Evolutionary conservation across 1,140 invertebrate species (phyloP).

Genomic region (Onthophagus taurus): DNA sequence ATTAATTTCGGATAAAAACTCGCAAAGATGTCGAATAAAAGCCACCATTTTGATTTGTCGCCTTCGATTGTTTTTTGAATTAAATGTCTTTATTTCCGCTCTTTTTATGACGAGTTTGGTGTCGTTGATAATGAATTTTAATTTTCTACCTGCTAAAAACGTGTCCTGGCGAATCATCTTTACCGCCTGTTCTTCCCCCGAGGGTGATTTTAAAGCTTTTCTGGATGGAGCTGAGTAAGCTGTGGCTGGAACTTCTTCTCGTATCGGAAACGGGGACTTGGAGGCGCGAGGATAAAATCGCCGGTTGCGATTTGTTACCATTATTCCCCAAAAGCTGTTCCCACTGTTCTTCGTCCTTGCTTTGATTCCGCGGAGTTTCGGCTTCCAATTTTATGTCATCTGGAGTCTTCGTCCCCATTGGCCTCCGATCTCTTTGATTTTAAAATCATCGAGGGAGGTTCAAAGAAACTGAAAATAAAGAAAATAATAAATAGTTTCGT

Average conservation of each 20-base stretch:
- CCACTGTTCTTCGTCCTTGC: constrained; percentile 2
- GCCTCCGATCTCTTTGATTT: too few relatives aligned
- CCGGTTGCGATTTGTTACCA: constrained; percentile 1
- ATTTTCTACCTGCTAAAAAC: constrained; percentile 8
- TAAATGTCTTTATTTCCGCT: too few relatives aligned
- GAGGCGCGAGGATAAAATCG: background rate
- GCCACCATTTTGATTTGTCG: too few relatives aligned
- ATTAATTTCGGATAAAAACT: too few relatives aligned
- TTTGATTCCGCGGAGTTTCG: too few relatives aligned
- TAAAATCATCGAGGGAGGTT: too few relatives aligned
- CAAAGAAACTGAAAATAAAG: too few relatives aligned
- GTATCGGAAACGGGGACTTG: background rate
- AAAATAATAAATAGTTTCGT: too few relatives aligned
- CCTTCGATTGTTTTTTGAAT: too few relatives aligned
- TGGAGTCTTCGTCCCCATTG: too few relatives aligned
- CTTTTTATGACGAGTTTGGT: background rate
- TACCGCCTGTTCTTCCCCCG: constrained; percentile 1
- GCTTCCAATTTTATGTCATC: too few relatives aligned
- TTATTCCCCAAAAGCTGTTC: constrained; percentile 4
- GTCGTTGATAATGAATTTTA: constrained; percentile 4
- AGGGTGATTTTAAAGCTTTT: background rate
- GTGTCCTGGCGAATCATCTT: constrained; percentile 6
- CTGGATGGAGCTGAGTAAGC: constrained; percentile 4
- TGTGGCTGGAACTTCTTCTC: background rate
- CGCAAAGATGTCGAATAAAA: too few relatives aligned